Base-by-base conservation (phyloP, 2,113 vertebrate genomes). In the Seriola dumerili region DNA sequence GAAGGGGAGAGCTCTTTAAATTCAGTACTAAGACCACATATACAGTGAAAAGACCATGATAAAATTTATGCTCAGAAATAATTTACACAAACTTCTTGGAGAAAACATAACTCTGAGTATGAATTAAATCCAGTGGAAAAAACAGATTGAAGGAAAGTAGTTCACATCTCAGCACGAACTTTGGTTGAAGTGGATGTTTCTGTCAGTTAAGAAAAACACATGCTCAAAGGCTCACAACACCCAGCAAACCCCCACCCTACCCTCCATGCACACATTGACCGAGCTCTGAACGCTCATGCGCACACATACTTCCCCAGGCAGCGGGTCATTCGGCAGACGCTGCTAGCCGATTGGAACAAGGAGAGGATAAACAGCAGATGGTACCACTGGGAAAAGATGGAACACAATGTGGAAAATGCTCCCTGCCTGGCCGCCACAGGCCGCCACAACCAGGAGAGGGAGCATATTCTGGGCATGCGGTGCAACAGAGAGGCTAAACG, bases 281-380 rank as follows among this genome's bases (percentile, higher is more conserved):
- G 16, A 76, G 81, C 76, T 78, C 62, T 81, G 57, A 50, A 25
- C 63, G 58, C 78, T 76, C 66, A 25, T 71, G 70, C 64, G 63
- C 76, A 88, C 76, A 78, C 70, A 78, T 61, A 62, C 84, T 82
- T 88, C 91, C 91, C 79, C 74, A 85, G 92, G 93, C 91, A 81
- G 88, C 84, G 16, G 93, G 92, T 93, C 93, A 92, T 89, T 85
- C 85, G 17, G 86, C 91, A 89, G 85, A 90, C 89, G 84, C 89
- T 78, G 77, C 76, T 75, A 91, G 90, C 86, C 67, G 86, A 76
- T 93, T 94, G 92, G 88, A 93, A 87, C 80, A n/a, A 55, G 78
- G 79, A 85, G 86, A 91, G 85, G 81, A 93, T 94, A 94, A 94
- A 95, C 93, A 95, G 93, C 94, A 95, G 95, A 95, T 96, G 94